Base-by-base conservation (phyloP, 2,113 vertebrate genomes). In the Aptenodytes patagonicus region DNA sequence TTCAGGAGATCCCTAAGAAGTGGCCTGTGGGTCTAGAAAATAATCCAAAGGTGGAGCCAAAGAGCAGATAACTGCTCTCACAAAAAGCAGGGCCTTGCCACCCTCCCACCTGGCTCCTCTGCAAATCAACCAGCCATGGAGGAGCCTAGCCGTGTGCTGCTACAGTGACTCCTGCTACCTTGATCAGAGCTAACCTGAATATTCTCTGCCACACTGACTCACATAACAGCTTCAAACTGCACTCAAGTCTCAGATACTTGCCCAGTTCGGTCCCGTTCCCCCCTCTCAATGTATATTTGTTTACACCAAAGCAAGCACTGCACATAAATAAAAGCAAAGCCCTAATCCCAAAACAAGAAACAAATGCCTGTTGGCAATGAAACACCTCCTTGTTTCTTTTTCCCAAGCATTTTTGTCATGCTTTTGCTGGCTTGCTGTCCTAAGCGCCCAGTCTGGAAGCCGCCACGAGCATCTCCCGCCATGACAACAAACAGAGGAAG, bases 391-490 rank as follows among this genome's bases (percentile, higher is more conserved):
- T 0, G 0, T 54, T 81, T 57, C 21, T 40, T 81, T 34, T 61
- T 6, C 44, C n/a, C 54, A 65, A 51, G 26, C 19, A 58, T 38
- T 81, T 58, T 26, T 60, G 20, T 38, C 16, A 83, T 2, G 2
- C 17, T 65, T 71, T 31, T 55, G n/a, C 73, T 76, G 22, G 7
- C 49, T 58, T 54, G 24, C 57, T 87, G 40, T 25, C 9, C n/a
- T 54, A 73, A 22, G 0, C 0, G 0, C 12, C n/a, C 21, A 20
- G 17, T 16, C 32, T 55, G 31, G 38, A 71, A 77, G 26, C 22
- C 28, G 24, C n/a, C 2, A 7, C 0, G 0, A 61, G 11, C 49
- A 46, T 20, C 52, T 93, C 32, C 21, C 1, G 2, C 17, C 51
- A 16, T 0, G 2, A 18, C 0, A 4, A 51, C 26, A 87, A 51